A percentile compares a stretch with the other conserved stretches of the same genome.
Conservation (phyloP, 2,888 invertebrate species). For the Tipula lateralis region DNA sequence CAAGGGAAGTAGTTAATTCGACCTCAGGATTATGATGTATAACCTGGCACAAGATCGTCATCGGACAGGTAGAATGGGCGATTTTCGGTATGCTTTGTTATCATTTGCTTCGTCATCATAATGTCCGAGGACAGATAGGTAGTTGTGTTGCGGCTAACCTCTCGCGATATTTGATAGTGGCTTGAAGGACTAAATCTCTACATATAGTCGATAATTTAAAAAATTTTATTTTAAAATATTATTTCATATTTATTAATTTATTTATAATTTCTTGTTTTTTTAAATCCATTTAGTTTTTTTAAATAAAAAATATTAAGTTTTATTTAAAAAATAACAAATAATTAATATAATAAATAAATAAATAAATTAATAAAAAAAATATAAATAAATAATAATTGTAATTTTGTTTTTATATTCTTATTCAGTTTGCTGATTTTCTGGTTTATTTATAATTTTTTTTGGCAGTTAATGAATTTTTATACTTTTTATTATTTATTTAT, state of each 20-base stretch:
- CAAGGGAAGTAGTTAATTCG: too few species aligned
- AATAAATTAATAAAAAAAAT: not conserved
- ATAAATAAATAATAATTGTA: not conserved
- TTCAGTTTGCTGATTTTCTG: not conserved
- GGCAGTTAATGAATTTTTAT: not conserved
- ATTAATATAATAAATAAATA: not conserved
- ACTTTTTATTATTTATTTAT: not conserved
- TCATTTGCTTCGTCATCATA: too few species aligned
- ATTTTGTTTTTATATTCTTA: not conserved
- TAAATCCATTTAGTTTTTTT: not conserved
- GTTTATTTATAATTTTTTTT: not conserved
- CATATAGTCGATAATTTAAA: too few species aligned
- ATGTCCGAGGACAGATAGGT: too few species aligned
- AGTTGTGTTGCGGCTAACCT: too few species aligned
- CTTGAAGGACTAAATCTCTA: too few species aligned
- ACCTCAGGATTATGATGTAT: too few species aligned
- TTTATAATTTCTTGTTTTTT: not conserved
- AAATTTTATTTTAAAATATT: not conserved
- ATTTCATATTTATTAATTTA: not conserved
- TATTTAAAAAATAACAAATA: constrained; percentile 4
- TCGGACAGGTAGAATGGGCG: too few species aligned
- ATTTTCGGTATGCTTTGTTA: too few species aligned
- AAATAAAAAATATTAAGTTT: constrained; percentile 3
- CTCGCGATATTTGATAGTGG: too few species aligned
- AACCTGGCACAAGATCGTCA: too few species aligned